phyloP scores from a whole-genome alignment of 2,888 invertebrate species.

The Xylota sylvarum region DNA sequence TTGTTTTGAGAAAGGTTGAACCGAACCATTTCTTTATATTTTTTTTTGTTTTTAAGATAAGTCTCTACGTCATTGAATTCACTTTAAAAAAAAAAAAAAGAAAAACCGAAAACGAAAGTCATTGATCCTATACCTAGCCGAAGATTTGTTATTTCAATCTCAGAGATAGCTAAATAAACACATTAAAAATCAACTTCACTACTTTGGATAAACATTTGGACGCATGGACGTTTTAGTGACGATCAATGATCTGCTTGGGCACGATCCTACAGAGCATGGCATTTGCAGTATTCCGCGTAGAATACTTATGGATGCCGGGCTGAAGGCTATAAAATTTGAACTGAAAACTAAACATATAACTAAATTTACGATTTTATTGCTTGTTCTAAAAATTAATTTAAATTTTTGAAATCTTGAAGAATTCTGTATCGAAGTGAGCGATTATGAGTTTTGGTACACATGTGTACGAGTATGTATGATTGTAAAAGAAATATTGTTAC shows the following conservation, averaged over 20 bases:
- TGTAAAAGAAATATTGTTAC: too few species aligned
- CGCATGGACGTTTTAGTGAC: constrained; percentile 50
- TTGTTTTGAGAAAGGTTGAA: constrained; percentile 23
- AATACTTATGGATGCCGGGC: constrained; percentile 19
- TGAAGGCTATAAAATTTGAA: constrained; percentile 31
- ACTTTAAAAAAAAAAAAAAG: background rate
- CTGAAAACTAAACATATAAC: constrained; percentile 10
- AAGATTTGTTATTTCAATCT: constrained; percentile 59
- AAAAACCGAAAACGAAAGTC: constrained; percentile 12
- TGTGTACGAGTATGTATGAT: too few species aligned
- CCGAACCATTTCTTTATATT: constrained; percentile 16
- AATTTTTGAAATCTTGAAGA: constrained; percentile 22
- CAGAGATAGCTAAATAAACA: constrained; percentile 64
- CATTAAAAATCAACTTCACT: constrained; percentile 36
- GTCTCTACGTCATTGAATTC: constrained; percentile 30
- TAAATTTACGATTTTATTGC: constrained; percentile 39
- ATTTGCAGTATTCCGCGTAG: constrained; percentile 10
- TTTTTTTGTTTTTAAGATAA: constrained; percentile 18
- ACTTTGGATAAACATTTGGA: constrained; percentile 45
- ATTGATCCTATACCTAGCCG: constrained; percentile 50
- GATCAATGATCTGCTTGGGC: constrained; percentile 29
- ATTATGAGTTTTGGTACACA: constrained; percentile 15
- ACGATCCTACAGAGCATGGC: constrained; percentile 21
- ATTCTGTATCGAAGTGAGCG: constrained; percentile 19
- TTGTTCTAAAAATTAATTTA: constrained; percentile 31